phyloP scores from a whole-genome alignment of 2,113 vertebrate species.

The Suricata suricatta region DNA sequence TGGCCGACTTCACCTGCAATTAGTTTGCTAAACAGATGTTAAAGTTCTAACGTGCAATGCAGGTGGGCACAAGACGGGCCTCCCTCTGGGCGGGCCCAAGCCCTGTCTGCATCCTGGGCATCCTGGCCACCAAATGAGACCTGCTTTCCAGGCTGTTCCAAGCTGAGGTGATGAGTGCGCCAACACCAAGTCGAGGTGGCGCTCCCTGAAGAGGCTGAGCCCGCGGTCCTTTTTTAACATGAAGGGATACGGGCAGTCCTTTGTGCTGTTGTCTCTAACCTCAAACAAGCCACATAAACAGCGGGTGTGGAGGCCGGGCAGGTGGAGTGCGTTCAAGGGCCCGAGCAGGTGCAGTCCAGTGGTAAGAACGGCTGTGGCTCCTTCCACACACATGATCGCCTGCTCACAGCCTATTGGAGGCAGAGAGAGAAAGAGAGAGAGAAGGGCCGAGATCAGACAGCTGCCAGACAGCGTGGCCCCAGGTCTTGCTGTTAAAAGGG shows the following conservation, averaged over 20 bases:
- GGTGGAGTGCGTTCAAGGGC: background rate
- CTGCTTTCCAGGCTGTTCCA: background rate
- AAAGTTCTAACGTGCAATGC: background rate
- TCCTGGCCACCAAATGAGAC: background rate
- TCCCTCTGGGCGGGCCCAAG: background rate
- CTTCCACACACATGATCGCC: background rate
- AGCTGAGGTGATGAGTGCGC: background rate
- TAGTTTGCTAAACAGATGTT: background rate
- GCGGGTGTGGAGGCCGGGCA: constrained; percentile 15
- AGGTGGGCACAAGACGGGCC: too few relatives aligned
- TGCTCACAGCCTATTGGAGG: background rate
- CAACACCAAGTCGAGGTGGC: background rate
- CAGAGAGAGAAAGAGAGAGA: background rate
- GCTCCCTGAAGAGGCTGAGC: background rate
- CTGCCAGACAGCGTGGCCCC: rapidly evolving
- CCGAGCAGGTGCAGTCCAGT: background rate
- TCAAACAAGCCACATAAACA: constrained; percentile 48
- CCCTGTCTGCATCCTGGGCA: background rate
- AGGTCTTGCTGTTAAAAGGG: background rate
- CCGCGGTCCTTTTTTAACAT: background rate
- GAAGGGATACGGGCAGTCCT: background rate
- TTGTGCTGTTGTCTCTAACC: background rate
- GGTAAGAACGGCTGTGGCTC: background rate
- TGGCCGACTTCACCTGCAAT: background rate
- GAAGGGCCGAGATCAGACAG: background rate